A percentile compares a stretch with the other conserved stretches of the same genome.
phyloP scores from a whole-genome alignment of 2,113 vertebrate species.

The Crypturellus undulatus region DNA sequence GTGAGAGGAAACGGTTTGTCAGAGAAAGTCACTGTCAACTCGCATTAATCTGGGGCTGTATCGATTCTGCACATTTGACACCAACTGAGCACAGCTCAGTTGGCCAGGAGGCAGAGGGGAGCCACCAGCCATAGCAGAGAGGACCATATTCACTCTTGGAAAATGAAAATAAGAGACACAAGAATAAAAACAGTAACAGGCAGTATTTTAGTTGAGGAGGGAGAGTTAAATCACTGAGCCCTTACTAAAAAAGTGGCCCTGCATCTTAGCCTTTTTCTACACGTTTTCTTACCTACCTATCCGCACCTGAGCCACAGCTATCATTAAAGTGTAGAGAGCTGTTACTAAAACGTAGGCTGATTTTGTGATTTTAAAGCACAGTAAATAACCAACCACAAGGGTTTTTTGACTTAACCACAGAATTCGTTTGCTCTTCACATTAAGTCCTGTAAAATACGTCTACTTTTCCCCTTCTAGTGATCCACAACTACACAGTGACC shows the following conservation, averaged over 20 bases:
- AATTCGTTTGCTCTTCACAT: too few species aligned
- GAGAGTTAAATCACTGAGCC: accelerated
- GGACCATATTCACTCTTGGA: background rate
- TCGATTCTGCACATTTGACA: accelerated
- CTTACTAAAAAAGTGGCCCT: background rate
- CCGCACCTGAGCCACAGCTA: background rate
- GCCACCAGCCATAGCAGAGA: background rate
- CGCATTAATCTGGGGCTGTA: accelerated
- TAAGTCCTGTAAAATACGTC: background rate
- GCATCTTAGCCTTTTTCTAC: background rate
- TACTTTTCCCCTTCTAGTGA: background rate
- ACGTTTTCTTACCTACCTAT: background rate
- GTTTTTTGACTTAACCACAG: background rate
- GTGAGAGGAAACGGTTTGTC: background rate
- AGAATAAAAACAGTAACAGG: background rate
- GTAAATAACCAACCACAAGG: background rate
- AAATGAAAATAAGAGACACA: background rate
- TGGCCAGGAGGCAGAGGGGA: accelerated
- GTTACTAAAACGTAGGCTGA: too few species aligned
- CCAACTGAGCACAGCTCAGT: background rate
- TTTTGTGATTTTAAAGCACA: background rate
- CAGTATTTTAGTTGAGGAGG: background rate
- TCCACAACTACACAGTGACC: too few species aligned
- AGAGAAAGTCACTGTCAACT: background rate
- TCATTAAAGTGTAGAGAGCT: background rate